Conservation (phyloP, 2,797 vertebrate species). For the Urosaurus nigricauda region DNA sequence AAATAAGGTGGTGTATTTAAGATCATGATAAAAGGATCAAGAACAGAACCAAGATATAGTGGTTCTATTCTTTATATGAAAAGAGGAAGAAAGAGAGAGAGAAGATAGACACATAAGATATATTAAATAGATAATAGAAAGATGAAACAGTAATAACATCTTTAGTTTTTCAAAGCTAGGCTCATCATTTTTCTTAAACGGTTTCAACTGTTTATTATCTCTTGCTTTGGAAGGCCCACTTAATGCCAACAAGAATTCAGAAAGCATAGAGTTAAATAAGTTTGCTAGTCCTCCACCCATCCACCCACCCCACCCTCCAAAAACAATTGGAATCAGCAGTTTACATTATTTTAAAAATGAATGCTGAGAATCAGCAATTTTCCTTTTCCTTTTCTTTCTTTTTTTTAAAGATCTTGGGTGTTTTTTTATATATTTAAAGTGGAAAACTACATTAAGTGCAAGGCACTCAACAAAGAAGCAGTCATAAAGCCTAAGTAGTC, state of each 20-base stretch:
- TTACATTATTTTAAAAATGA: conserved; percentile 86
- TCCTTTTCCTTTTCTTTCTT: conserved; percentile 49
- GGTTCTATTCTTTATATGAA: background rate
- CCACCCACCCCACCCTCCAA: conserved; percentile 31
- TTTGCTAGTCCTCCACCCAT: conserved; percentile 66
- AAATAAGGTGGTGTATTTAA: too few species aligned
- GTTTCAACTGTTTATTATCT: conserved; percentile 23
- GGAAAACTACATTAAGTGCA: conserved; percentile 87
- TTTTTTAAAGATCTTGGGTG: conserved; percentile 75
- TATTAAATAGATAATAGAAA: background rate
- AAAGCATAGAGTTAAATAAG: conserved; percentile 82
- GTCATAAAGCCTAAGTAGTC: conserved; percentile 87
- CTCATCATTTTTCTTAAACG: background rate
- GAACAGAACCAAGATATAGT: rapidly evolving
- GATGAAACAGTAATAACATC: background rate
- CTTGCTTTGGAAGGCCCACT: conserved; percentile 22
- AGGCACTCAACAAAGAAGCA: conserved; percentile 84
- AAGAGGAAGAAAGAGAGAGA: too few species aligned
- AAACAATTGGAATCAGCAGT: conserved; percentile 87
- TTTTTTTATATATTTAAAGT: conserved; percentile 84
- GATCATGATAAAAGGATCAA: too few species aligned
- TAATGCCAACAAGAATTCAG: conserved; percentile 68
- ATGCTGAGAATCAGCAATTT: conserved; percentile 86
- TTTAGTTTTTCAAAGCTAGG: conserved; percentile 19
- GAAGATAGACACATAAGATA: background rate